A percentile compares a stretch with the other conserved stretches of the same genome.
Evolutionary conservation across 2,888 invertebrate genomes (phyloP).

Genomic region (Scaptomyza reducta): DNA sequence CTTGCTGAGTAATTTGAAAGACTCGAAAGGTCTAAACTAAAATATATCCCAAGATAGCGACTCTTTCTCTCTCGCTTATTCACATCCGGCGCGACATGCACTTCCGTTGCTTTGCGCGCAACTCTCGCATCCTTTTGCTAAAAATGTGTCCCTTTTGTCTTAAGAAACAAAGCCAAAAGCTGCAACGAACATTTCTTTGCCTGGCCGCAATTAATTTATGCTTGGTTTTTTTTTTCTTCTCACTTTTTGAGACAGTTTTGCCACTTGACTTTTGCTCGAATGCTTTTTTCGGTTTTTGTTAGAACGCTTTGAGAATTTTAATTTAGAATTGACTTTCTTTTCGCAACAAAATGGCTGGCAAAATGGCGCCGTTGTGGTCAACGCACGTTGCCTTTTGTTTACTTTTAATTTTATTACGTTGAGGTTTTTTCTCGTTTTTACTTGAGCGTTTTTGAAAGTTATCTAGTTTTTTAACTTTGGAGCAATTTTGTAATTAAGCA

Average conservation of each 20-base stretch:
- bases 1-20: constrained; percentile 25
- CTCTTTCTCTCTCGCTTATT: constrained; percentile 1
- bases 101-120: constrained; percentile 69
- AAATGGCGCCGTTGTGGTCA: constrained; percentile 75
- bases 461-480: constrained; percentile 51
- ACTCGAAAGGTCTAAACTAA: background rate
- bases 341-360: constrained; percentile 57
- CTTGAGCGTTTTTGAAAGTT: constrained; percentile 34
- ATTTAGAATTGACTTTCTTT: constrained; percentile 70
- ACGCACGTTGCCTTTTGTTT: constrained; percentile 75
- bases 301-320: constrained; percentile 75
- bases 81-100: constrained; percentile 73
- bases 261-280: constrained; percentile 70
- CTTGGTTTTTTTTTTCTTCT: constrained; percentile 37
- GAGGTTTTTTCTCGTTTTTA: constrained; percentile 21
- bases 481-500: constrained; percentile 82
- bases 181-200: constrained; percentile 39
- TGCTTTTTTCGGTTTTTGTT: constrained; percentile 28
- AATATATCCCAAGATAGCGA: constrained; percentile 12
- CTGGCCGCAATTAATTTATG: constrained; percentile 77
- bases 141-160: constrained; percentile 61
- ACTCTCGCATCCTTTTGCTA: constrained; percentile 48
- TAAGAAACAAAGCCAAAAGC: constrained; percentile 39
- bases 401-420: constrained; percentile 75
- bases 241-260: constrained; percentile 46